Conservation (phyloP, 2,797 vertebrate genomes). For the Sitta carolinensis region DNA sequence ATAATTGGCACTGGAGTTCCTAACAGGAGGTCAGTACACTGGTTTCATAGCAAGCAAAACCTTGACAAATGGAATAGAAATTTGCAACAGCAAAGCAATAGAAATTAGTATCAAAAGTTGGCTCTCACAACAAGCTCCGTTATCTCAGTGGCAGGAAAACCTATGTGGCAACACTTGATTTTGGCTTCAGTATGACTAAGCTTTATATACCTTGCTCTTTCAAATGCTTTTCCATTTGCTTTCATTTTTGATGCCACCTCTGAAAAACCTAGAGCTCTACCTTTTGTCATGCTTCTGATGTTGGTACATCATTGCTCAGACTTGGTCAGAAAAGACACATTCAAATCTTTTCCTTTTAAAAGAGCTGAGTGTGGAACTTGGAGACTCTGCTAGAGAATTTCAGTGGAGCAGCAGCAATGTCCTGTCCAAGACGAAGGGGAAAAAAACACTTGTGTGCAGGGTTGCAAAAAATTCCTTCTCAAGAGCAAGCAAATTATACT, state of each 20-base stretch:
- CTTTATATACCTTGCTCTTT: not conserved
- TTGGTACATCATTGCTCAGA: not conserved
- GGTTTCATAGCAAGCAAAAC: not conserved
- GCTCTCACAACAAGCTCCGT: not conserved
- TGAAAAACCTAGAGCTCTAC: not conserved
- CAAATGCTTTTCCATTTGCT: not conserved
- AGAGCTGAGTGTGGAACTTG: not conserved
- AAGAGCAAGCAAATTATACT: not conserved
- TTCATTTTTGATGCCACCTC: not conserved
- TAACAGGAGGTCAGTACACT: not conserved
- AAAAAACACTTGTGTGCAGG: fast-evolving
- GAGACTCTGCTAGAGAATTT: not conserved
- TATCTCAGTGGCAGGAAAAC: not conserved
- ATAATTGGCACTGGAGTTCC: not conserved
- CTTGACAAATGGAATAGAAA: not conserved
- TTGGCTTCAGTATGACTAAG: not conserved
- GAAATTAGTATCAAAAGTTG: not conserved
- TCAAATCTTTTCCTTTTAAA: not conserved
- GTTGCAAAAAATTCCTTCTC: not conserved
- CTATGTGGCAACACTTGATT: not conserved
- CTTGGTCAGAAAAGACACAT: not conserved
- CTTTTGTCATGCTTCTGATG: not conserved
- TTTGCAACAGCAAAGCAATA: constrained; percentile 1
- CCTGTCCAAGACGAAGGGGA: not conserved
- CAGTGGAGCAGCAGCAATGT: not conserved